Evolutionary conservation across 2,888 invertebrate genomes (phyloP), one percentile per base, ranked within the genome.

Genomic region (Apoda limacodes): DNA sequence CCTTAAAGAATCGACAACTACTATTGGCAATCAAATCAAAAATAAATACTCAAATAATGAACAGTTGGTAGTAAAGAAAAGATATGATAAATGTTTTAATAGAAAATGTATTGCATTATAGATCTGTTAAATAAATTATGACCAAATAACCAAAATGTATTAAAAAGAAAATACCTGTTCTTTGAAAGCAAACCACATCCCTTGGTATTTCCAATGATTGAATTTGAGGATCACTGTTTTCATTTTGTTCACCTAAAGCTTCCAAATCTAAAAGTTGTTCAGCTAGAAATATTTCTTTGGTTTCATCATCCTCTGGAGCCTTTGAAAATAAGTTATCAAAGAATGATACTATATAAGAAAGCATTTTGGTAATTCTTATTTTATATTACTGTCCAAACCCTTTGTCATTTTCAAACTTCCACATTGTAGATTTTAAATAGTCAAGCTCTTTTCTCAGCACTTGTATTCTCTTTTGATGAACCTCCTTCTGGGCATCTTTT

Each of bases 391-490:
- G 86, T 12, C 84, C 83, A 57, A 85, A 83, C 34, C 83, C 87
- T 62, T 86, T 88, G 40, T 90, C 89, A 46, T 85, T 82, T 22
- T 89, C 87, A 71, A 88, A 92, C 64, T 88, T 87, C 92, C 92
- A 92, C 54, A 90, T 89, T 1, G 91, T 91, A 30, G 86, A 84
- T 56, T 88, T 90, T n/a, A 92, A 68, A 55, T 87, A 88, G 44
- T 89, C 89, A 32, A 92, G 66, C 65, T 92, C 90, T 60, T 89
- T 90, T 35, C 91, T 78, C 21, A 92, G 62, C 20, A 81, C 70
- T 60, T 88, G 88, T 32, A 92, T 82, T 40, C 91, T 82, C 53
- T 87, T 88, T 35, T 86, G 82, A 46, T 92, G 90, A 35, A 86
- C 80, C 52, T 91, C 91, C 22, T 84, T 83, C 13, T 83, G 78